Percentiles rank a stretch among this genome's conserved stretches.
phyloP scores from a whole-genome alignment of 2,113 vertebrate species.

The Bos indicus region DNA sequence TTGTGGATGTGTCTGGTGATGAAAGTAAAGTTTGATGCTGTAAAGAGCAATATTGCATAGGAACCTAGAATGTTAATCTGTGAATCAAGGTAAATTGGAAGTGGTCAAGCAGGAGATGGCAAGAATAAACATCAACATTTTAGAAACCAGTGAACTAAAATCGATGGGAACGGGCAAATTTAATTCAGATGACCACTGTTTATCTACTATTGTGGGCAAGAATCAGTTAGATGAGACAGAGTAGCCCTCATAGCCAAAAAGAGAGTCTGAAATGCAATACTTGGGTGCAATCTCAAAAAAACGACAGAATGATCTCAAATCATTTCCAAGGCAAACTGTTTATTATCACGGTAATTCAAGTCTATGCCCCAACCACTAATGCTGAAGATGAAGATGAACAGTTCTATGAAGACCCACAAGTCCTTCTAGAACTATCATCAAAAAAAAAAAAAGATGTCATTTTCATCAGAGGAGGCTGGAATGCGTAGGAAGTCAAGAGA shows the following conservation, averaged over 20 bases:
- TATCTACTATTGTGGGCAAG: neutral
- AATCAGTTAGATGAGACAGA: neutral
- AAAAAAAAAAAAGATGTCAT: neutral
- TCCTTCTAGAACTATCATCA: neutral
- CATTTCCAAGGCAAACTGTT: neutral
- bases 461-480: neutral
- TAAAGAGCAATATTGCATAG: neutral
- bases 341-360: neutral
- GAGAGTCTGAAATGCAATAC: neutral
- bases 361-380: neutral
- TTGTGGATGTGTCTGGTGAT: neutral
- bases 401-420: neutral
- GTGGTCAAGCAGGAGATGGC: neutral
- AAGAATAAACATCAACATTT: neutral
- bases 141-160: neutral
- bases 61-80: neutral
- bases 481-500: neutral
- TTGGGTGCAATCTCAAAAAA: neutral
- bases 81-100: neutral
- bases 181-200: neutral
- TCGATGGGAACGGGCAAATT: neutral
- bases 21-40: neutral
- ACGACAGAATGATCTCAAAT: neutral
- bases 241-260: neutral
- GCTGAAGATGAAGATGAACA: neutral